Evolutionary conservation across 2,888 invertebrate species (phyloP), one percentile per base, ranked within the genome.

Genomic region (Athetis lepigone): DNA sequence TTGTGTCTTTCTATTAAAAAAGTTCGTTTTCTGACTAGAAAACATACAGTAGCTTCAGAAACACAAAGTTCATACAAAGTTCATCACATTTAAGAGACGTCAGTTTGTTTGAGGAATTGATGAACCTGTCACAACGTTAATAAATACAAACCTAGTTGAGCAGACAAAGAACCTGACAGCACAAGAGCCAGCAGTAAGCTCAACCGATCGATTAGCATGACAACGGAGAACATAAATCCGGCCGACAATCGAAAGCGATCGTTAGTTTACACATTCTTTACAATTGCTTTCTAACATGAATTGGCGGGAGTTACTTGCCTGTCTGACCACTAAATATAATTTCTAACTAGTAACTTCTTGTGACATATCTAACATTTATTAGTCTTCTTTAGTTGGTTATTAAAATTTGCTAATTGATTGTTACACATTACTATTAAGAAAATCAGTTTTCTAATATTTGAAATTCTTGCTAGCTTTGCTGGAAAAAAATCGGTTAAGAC

Each of bases 241-340:
- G 70, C 75, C 74, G 80, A 75, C 81, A 83, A 87, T 85, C 79
- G 89, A 91, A 91, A 90, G 89, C 87, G 83, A 88, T 87, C 75
- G 77, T 75, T 76, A 82, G 85, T 89, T 89, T 84, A 83, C 86
- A 90, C 90, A 92, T 92, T 92, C 91, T 87, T 86, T 85, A 84
- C 81, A 85, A 90, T 88, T 86, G 87, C 91, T 92, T 91, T 91
- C 90, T 89, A 88, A 85, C 87, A 85, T 83, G 86, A 87, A 85
- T 83, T 84, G 83, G 84, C 80, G 77, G 85, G 83, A 87, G 77
- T 83, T 71, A 4, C 13, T 33, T 8, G 70, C 70, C 77, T 76
- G 65, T 70, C 52, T 51, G 57, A 52, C 46, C 25, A 75, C 39
- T 59, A 49, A 51, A 58, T 37, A 33, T 18, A 51, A 45, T 64